Evolutionary conservation across 2,797 vertebrate genomes (phyloP), one percentile per base, ranked within the genome.

Genomic region (Psittacula derbiana): DNA sequence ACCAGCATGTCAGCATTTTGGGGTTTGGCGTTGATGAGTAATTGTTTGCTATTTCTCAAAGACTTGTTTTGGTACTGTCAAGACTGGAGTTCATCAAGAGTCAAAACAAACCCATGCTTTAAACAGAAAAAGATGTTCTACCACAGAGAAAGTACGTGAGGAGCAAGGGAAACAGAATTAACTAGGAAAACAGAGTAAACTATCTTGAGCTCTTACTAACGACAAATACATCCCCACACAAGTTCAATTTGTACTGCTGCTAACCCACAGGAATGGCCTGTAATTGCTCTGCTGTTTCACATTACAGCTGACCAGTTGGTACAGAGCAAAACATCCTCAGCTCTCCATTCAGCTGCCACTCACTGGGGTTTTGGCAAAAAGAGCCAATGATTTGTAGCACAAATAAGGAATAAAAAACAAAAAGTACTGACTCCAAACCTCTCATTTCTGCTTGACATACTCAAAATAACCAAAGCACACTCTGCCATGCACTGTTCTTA

Each of bases 111-210:
- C 23, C 14, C 21, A 23, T 16, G 46, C 20, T 47, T 86, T 64
- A 57, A 72, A 53, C 15, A 33, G 47, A 43, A 49, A 66, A 53
- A n/a, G 10, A n/a, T 4, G 4, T 27, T 31, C 38, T 40, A 25
- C 28, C 2, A 1, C 25, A 44, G 66, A 69, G 50, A 41, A 64
- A 70, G 43, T 8, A 65, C 0, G 0, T 6, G 40, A 43, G 31
- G 17, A 76, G 36, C 38, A 61, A 66, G n/a, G 44, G n/a, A 90
- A 86, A 50, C 10, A 6, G n/a, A 55, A 53, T 52, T 85, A 87
- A 81, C 38, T 16, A 44, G 46, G 38, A 65, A 66, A 83, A 15
- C 10, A 72, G 38, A 80, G 44, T 28, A 41, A 65, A 62, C 25
- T 40, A 12, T 49, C 47, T 24, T 38, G 49, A 67, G 52, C 23